Conservation (phyloP, 2,113 vertebrate genomes). For the Delphinus delphis region DNA sequence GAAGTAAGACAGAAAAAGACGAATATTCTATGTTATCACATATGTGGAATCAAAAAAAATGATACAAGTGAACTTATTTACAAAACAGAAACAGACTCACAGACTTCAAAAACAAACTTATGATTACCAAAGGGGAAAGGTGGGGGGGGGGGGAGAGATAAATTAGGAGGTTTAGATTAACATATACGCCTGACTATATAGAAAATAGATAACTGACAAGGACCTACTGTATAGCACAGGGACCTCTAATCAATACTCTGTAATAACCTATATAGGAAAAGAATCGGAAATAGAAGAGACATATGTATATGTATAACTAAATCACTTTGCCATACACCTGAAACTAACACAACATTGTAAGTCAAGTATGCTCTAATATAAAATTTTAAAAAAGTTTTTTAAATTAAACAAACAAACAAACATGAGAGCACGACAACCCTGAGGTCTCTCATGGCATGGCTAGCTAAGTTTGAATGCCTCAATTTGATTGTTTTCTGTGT, state of each 20-base stretch:
- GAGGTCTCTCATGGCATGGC: background rate
- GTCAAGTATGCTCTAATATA: background rate
- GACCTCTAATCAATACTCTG: background rate
- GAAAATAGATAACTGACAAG: background rate
- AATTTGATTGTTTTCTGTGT: background rate
- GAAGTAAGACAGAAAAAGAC: background rate
- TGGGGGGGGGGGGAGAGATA: background rate
- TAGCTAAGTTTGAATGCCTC: background rate
- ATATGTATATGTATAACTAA: background rate
- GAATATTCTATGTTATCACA: background rate
- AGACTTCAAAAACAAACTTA: background rate
- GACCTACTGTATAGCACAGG: background rate
- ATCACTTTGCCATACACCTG: background rate
- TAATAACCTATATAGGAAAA: background rate
- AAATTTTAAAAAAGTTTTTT: background rate
- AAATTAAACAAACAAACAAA: background rate
- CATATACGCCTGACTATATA: background rate
- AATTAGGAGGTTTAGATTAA: background rate
- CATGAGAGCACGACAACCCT: background rate
- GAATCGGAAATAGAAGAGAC: background rate
- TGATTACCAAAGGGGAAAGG: background rate
- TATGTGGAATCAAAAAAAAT: background rate
- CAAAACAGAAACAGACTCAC: background rate
- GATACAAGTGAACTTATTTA: background rate
- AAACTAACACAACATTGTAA: background rate